Evolutionary conservation across 2,888 invertebrate species (phyloP), one percentile per base, ranked within the genome.

Genomic region (Cantharis rustica): DNA sequence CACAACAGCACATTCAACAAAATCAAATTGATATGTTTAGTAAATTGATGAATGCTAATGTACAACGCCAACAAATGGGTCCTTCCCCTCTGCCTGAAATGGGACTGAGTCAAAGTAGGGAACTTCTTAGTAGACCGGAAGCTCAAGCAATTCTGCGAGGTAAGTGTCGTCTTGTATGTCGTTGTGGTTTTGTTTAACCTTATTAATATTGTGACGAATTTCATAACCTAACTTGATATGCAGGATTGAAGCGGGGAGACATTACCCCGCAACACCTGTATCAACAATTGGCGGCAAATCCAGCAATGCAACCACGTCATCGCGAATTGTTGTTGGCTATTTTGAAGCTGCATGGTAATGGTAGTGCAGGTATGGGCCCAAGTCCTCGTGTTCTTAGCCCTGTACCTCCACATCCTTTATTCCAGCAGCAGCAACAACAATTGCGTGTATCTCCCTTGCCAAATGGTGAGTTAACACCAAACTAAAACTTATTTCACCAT

Each of bases 81-180:
- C 83, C 85, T 10, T 88, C 89, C 17, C 89, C 89, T 0, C 87
- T 87, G 85, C 90, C 87, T 83, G 91, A 81, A 87, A 88, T 85
- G 88, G 88, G 84, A 85, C 86, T 83, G 87, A 89, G 84, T 87
- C 90, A 82, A 91, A 92, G 86, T 82, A 89, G 92, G 69, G 94
- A 94, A 79, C 87, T 94, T 80, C 86, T 94, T 76, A 93, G 92
- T 86, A 88, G 94, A 79, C 94, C 94, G 0, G 95, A 95, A 85
- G 94, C 94, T 13, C 94, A 94, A 86, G 93, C 94, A 69, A 92
- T 95, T 76, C 90, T 95, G 81, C 93, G 94, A 87, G 94, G 94
- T 93, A 85, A 81, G 83, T 79, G 63, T 17, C 69, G 61, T 61
- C 61, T 69, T 23, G 3, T 16, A 10, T 15, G 75, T 68, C 10